Evolutionary conservation across 1,140 invertebrate genomes (phyloP), one percentile per base, ranked within the genome.

Genomic region (Drosophila dunni): DNA sequence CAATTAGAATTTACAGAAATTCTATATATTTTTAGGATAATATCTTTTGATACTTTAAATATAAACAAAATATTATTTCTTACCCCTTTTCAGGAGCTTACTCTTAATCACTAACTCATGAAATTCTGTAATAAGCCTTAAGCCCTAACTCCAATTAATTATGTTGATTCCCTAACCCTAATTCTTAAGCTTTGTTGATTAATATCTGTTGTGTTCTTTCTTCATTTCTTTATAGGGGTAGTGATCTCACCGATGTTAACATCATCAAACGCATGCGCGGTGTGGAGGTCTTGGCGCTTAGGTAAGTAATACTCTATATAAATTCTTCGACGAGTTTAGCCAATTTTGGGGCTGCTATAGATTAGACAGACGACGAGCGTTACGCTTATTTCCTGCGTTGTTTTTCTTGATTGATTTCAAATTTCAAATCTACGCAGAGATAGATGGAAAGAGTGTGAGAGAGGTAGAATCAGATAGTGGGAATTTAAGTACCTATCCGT

Each of bases 211-310:
- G 24, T 29, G 24, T 66, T 38, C 17, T 78, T 34, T 66, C 45
- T 57, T 42, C 45, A 75, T 58, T 72, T 61, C 91, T 92, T 94
- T 93, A 9, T 93, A 97, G 96, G 96, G 96, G 96, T 17, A 96
- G 96, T 71, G 96, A 97, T 93, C 93, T 97, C 53, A 95, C 94
- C 38, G 96, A 97, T 93, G 95, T 97, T 13, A 96, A 94, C 83
- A 94, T 97, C 58, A 92, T 97, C 72, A 94, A 95, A 69, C 94
- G 95, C 90, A 96, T 97, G 95, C 94, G 94, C 78, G 96, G 95
- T 92, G 96, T 97, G 4, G 96, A 97, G 93, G 96, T 97, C 20
- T 91, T 97, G 45, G 96, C 96, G 20, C 93, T 97, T 79, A 97
- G 96, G 96, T 97, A 93, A 91, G 86, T 13, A 29, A 29, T 29